Base-by-base conservation (phyloP, 2,113 vertebrate species). In the Cepphus grylle region DNA sequence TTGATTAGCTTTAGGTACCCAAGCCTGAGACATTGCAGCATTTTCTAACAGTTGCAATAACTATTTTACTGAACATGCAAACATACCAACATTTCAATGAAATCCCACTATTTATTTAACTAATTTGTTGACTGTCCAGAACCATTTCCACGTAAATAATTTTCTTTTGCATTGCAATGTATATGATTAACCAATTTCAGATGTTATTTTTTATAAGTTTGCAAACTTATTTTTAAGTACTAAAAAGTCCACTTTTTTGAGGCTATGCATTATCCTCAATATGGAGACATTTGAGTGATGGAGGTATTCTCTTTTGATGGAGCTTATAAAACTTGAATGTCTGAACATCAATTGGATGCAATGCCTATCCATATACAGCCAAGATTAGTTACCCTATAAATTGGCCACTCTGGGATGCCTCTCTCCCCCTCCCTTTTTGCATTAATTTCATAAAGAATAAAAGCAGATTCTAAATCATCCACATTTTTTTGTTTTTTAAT, bases 261-360 rank as follows among this genome's bases (percentile, higher is more conserved):
- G 40, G 76, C 30, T 58, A 32, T 63, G 8, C 8, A 70, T 38
- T 86, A 86, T 70, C 76, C 47, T 94, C 61, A 73, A 45, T 59
- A 73, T 82, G n/a, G 14, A 84, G 74, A 72, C 12, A 42, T 85
- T 91, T 96, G 55, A 89, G 23, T 66, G 88, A 96, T 59, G n/a
- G 69, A 88, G 13, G 20, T 88, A 76, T 90, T 84, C 34, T 93
- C 61, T 88, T 93, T 69, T 95, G 47, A 89, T 91, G 74, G 90
- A 91, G 19, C 71, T 65, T 92, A 94, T 93, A 88, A 96, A 92
- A 90, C 9, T 67, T 86, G 45, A 77, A 88, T 90, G 66, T 53
- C 53, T 95, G 88, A 82, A 88, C 94, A 80, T 88, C 58, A 95
- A 53, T 49, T 77, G 67, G 40, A 80, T 69, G 17, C 88, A 66